These are phyloP conservation scores for Nasonia longicornis DNA, from an alignment of 1,140 invertebrate genomes.

Conservation along the genomic window DNA sequence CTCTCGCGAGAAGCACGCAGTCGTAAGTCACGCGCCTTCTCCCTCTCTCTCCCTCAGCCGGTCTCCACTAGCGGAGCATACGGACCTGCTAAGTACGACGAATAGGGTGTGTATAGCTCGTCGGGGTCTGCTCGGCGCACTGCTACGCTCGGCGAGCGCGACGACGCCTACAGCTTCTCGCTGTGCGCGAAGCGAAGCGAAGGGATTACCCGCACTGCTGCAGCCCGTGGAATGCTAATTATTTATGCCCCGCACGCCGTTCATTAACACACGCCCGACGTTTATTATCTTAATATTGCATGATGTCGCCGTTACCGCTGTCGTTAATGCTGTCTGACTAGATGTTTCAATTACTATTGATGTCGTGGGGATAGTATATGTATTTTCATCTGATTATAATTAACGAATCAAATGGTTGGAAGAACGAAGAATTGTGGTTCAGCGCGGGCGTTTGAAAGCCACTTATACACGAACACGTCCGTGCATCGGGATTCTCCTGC, in stretches of 20 bases:
- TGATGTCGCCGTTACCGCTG: background rate
- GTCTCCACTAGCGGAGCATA: background rate
- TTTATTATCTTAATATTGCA: slow-evolving; percentile 41
- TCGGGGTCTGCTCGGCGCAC: background rate
- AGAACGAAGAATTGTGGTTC: too few species aligned
- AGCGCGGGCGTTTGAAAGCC: too few species aligned
- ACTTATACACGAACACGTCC: background rate
- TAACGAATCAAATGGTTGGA: too few species aligned
- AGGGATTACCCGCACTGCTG: background rate
- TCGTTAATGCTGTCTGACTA: background rate
- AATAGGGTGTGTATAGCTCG: slow-evolving; percentile 23
- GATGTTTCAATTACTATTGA: slow-evolving; percentile 21
- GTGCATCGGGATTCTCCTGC: background rate
- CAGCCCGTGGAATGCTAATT: background rate
- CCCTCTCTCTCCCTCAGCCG: background rate
- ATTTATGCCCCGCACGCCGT: slow-evolving; percentile 25
- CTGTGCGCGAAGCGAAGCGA: background rate
- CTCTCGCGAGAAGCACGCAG: slow-evolving; percentile 14
- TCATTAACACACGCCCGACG: slow-evolving; percentile 5
- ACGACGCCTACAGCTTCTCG: slow-evolving; percentile 1
- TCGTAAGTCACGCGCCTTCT: slow-evolving; percentile 32
- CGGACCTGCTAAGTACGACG: slow-evolving; percentile 29
- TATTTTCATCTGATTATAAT: too few species aligned
- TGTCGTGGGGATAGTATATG: too few species aligned
- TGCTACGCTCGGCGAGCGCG: background rate